Conservation (phyloP, 1,140 invertebrate genomes). For the Kradibia gibbosae region DNA sequence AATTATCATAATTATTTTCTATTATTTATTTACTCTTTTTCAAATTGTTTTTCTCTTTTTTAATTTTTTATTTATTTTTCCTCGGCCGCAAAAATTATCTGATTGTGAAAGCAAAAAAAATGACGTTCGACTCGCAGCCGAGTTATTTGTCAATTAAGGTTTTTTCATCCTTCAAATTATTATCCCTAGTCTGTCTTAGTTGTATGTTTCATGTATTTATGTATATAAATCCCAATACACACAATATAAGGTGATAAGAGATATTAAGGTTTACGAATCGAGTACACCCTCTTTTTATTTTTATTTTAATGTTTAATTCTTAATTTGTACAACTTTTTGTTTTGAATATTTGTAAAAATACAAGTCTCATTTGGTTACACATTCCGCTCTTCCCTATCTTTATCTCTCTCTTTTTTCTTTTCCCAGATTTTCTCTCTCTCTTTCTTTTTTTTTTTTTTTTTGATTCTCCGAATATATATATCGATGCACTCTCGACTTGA, state of each 20-base stretch:
- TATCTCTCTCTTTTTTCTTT: too few relatives aligned
- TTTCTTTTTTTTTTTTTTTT: conserved; percentile 35
- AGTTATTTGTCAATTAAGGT: conserved; percentile 43
- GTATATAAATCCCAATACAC: conserved; percentile 43
- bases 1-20: conserved; percentile 29
- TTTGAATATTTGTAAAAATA: conserved; percentile 53
- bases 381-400: conserved; percentile 33
- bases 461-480: conserved; percentile 35
- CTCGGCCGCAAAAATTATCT: conserved; percentile 36
- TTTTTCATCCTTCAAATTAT: conserved; percentile 30
- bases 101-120: conserved; percentile 49
- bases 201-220: conserved; percentile 26
- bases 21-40: conserved; percentile 36
- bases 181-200: conserved; percentile 19
- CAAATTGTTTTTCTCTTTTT: conserved; percentile 36
- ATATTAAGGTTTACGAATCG: conserved; percentile 49
- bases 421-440: too few relatives aligned
- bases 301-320: conserved; percentile 49
- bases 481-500: conserved; percentile 44
- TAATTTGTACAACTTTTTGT: conserved; percentile 50
- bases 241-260: conserved; percentile 43
- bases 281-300: conserved; percentile 43
- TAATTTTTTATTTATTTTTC: conserved; percentile 34
- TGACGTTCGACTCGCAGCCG: conserved; percentile 38
- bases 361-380: conserved; percentile 52